A percentile compares a stretch with the other conserved stretches of the same genome.
Evolutionary conservation across 2,113 vertebrate genomes (phyloP).

Genomic region (Spea bombifrons): DNA sequence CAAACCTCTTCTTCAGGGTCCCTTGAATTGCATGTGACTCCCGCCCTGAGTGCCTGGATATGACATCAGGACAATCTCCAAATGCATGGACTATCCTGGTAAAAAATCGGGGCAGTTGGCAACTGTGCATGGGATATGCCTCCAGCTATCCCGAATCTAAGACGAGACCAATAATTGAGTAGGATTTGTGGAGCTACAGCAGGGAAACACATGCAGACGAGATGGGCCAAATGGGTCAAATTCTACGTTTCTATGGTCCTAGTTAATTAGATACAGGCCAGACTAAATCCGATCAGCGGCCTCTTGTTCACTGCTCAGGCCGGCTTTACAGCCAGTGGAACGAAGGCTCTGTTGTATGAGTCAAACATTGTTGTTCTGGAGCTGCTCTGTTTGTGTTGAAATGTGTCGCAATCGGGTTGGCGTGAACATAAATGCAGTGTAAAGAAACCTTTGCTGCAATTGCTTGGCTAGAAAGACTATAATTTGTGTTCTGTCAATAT

Average conservation of each 20-base stretch:
- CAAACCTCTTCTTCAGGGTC: no score
- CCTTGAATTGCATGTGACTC: no score
- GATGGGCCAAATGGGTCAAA: no score
- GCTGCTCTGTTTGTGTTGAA: not conserved
- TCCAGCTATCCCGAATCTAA: no score
- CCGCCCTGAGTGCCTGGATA: no score
- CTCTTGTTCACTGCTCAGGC: not conserved
- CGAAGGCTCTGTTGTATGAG: not conserved
- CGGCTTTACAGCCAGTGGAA: not conserved
- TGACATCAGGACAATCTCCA: no score
- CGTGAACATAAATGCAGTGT: constrained; percentile 5
- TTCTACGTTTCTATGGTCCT: not conserved
- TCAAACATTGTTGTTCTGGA: not conserved
- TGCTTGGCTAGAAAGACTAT: constrained; percentile 24
- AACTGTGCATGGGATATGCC: no score
- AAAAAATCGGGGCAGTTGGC: no score
- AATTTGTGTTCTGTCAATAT: constrained; percentile 38
- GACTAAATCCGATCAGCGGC: not conserved
- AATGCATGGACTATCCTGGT: no score
- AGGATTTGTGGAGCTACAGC: no score
- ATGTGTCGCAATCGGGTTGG: constrained; percentile 20
- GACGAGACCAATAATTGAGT: no score
- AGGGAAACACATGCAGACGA: no score
- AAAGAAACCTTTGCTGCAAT: constrained; percentile 9
- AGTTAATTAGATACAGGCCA: not conserved